phyloP scores from a whole-genome alignment of 2,113 vertebrate genomes.

The Xiphophorus couchianus region DNA sequence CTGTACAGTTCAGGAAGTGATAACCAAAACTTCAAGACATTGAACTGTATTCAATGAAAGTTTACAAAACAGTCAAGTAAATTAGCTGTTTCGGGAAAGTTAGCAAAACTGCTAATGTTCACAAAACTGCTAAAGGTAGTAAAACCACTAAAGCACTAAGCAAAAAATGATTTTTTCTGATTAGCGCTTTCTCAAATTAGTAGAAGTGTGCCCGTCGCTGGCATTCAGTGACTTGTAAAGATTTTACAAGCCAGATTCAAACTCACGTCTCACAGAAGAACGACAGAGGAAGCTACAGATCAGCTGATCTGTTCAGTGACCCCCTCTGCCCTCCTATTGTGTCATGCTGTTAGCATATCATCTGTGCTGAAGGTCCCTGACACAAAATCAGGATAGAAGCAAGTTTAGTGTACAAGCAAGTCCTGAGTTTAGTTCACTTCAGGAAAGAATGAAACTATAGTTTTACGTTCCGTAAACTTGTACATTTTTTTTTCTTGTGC shows the following conservation, averaged over 20 bases:
- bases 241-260: constrained; percentile 32
- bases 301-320: constrained; percentile 25
- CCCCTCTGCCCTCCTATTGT: constrained; percentile 6
- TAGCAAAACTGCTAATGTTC: too few relatives aligned
- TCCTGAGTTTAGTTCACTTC: constrained; percentile 5
- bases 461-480: constrained; percentile 24
- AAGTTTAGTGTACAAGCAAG: neutral
- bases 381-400: neutral
- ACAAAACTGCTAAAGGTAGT: too few relatives aligned
- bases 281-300: constrained; percentile 3
- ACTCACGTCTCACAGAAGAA: constrained; percentile 20
- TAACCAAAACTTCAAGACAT: too few relatives aligned
- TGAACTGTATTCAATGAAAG: too few relatives aligned
- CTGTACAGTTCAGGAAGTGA: too few relatives aligned
- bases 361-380: neutral
- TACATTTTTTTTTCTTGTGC: constrained; percentile 6
- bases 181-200: too few relatives aligned
- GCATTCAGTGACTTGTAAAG: neutral
- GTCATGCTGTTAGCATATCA: constrained; percentile 35
- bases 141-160: too few relatives aligned
- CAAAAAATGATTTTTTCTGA: too few relatives aligned
- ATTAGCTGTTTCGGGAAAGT: too few relatives aligned
- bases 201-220: neutral
- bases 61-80: too few relatives aligned
- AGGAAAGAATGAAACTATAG: neutral